Evolutionary conservation across 1,140 invertebrate species (phyloP), one percentile per base, ranked within the genome.

Genomic region (Mya arenaria): DNA sequence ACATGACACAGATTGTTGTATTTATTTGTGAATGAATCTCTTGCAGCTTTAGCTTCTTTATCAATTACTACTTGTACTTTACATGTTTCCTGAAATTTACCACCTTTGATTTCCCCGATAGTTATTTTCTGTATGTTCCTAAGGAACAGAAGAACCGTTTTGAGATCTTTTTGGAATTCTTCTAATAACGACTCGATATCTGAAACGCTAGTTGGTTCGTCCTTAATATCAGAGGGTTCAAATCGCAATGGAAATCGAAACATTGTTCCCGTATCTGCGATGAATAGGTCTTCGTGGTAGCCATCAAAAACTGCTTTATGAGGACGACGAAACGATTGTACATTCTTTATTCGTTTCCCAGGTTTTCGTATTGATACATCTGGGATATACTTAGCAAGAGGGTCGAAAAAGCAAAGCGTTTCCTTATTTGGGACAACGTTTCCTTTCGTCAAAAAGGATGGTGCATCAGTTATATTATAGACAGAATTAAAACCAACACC

Each of bases 101-200:
- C 84, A 72, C 23, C 36, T 30, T 39, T 37, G 19, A 2, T 36
- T 15, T 48, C 32, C 3, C 19, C 37, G 2, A 81, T 41, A 52
- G 25, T 71, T 30, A 81, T 81, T 52, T 75, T 81, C 39, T 73
- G 73, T 13, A 91, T 28, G 62, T 86, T 89, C 19, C 85, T 86
- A 17, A 91, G 34, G 82, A 92, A 92, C 17, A 92, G 60, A 19
- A 92, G 19, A 10, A 30, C 32, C 25, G 80, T 79, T 23, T 89
- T 28, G 13, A 75, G 78, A 4, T 90, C 84, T 41, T 65, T 79
- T 23, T 79, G 83, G 10, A 91, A 65, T 75, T 88, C 81, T 30
- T 89, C 83, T 17, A 91, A 34, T 79, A 92, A 90, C 15, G 80
- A 56, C 13, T 90, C 52, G 30, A 71, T 60, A 39, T 78, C 44